Evolutionary conservation across 2,888 invertebrate genomes (phyloP), one percentile per base, ranked within the genome.

Genomic region (Drosophila ustulata): DNA sequence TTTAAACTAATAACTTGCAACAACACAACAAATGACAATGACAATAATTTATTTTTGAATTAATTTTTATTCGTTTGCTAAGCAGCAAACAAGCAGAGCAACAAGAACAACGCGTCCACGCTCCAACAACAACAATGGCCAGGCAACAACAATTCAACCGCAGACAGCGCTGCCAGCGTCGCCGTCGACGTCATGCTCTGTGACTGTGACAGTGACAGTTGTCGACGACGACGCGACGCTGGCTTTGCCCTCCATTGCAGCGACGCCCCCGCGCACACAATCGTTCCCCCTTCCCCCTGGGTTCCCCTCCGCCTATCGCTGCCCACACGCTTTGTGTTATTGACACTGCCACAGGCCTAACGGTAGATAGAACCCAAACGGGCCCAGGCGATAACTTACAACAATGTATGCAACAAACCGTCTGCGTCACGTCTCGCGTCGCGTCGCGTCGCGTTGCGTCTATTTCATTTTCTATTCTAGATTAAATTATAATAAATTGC

Each of bases 401-500:
- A 77, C 76, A 85, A 82, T 82, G 88, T 82, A 88, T 85, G 86
- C 86, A 82, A 39, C 47, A 11, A 37, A 37, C 11, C 11, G 37
- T 37, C 37, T 4, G 30, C 30, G 30, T 4, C 30, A 18, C 18
- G 18, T 18, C 18, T 30, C 4, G 11, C 34, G 11, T 13, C 45
- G 51, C 45, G 28, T 59, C 45, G 28, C 37, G 43, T 39, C 66
- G 66, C 28, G 43, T 39, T 65, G 66, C 28, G 74, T 84, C 74
- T 87, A 74, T 88, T 87, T 89, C 67, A 84, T 84, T 88, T 83
- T 71, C 89, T 87, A 88, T 84, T 89, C 83, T 74, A 85, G 83
- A 85, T 89, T 85, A 85, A 88, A 85, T 85, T 85, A 85, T 88
- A 85, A 85, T 85, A 89, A 85, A 85, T 85, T 88, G 83, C 88